phyloP scores from a whole-genome alignment of 23 tunicate species.

The Botrylloides violaceus region DNA sequence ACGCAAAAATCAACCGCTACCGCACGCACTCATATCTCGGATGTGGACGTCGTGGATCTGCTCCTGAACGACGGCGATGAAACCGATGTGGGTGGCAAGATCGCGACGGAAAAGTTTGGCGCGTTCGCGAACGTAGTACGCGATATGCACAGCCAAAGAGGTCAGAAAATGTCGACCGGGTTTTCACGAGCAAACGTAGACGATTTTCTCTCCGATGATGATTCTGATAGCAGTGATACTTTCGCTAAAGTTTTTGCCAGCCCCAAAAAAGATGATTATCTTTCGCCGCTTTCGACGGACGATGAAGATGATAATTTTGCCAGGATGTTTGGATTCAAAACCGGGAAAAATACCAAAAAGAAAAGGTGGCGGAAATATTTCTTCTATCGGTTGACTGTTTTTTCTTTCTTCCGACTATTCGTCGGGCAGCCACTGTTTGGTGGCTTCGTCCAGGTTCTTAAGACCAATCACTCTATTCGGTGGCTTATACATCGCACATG shows the following conservation, averaged over 20 bases:
- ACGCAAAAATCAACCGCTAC: constrained; percentile 6
- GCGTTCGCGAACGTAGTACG: constrained; percentile 14
- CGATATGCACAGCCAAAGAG: constrained; percentile 17
- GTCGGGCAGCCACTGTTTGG: not conserved
- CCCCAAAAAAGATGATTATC: not conserved
- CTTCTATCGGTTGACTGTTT: too few relatives aligned
- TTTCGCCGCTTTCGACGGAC: constrained; percentile 13
- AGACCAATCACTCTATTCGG: too few relatives aligned
- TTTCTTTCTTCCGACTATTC: too few relatives aligned
- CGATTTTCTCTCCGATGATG: not conserved
- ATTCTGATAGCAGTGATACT: not conserved
- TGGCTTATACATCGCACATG: not conserved
- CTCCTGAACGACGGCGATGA: not conserved
- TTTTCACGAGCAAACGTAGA: not conserved
- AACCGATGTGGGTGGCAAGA: not conserved
- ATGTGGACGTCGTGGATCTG: constrained; percentile 7
- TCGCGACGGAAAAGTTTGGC: constrained; percentile 2
- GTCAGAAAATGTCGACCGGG: constrained; percentile 7
- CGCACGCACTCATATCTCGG: constrained; percentile 15
- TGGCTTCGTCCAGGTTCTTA: not conserved
- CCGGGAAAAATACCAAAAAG: not conserved
- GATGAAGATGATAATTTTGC: constrained; percentile 27
- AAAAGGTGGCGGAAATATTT: not conserved
- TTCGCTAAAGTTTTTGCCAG: not conserved
- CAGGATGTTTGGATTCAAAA: constrained; percentile 18